A percentile compares a stretch with the other conserved stretches of the same genome.
These are phyloP conservation scores for Piprites chloris DNA, from an alignment of 2,113 vertebrate species.

Conservation along the genomic window DNA sequence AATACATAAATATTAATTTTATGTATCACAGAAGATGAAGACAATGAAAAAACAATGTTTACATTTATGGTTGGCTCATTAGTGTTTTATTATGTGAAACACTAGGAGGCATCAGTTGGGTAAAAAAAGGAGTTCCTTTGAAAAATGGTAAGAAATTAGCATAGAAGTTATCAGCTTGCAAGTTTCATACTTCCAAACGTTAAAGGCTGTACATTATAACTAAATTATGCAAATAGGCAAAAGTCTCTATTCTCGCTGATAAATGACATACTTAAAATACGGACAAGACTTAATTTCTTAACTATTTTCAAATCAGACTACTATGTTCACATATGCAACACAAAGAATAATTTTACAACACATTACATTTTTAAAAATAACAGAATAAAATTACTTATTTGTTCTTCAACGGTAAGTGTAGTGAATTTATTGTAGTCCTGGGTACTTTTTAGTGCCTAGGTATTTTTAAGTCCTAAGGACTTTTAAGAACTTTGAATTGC, in stretches of 20 bases:
- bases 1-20: slow-evolving; percentile 76
- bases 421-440: neutral
- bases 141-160: slow-evolving; percentile 69
- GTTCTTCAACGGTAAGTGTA: neutral
- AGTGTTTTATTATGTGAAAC: slow-evolving; percentile 74
- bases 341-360: neutral
- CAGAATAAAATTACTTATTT: neutral
- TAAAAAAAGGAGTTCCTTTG: slow-evolving; percentile 62
- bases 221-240: slow-evolving; percentile 28
- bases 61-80: slow-evolving; percentile 74
- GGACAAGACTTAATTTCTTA: neutral
- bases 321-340: neutral
- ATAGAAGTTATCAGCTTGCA: slow-evolving; percentile 35
- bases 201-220: slow-evolving; percentile 23
- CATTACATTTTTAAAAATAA: neutral
- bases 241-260: neutral
- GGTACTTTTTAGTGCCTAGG: neutral
- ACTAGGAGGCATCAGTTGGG: slow-evolving; percentile 78
- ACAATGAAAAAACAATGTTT: slow-evolving; percentile 71
- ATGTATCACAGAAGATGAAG: slow-evolving; percentile 60
- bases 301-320: neutral
- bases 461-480: neutral
- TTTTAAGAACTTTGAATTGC: neutral
- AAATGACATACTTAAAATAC: neutral
- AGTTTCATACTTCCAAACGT: slow-evolving; percentile 41